Conservation (phyloP, 2,888 invertebrate species). For the Papilio elwesi region DNA sequence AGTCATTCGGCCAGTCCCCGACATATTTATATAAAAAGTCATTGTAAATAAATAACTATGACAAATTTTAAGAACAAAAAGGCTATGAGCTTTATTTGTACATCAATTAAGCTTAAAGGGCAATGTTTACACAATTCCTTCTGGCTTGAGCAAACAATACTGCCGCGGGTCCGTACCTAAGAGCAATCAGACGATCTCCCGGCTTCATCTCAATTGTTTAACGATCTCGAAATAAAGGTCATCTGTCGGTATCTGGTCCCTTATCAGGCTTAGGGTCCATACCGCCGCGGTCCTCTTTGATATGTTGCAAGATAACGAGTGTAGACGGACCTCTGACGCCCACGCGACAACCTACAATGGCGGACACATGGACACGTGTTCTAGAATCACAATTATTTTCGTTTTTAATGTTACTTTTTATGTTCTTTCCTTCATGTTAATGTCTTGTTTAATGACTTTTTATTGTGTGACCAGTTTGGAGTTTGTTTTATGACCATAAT, state of each 20-base stretch:
- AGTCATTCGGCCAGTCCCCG: too few relatives aligned
- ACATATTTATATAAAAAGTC: too few relatives aligned
- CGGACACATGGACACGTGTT: slow-evolving; percentile 10
- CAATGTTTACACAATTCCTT: background rate
- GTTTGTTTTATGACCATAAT: background rate
- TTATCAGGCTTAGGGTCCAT: slow-evolving; percentile 19
- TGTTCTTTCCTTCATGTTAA: background rate
- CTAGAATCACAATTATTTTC: slow-evolving; percentile 1
- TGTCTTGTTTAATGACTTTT: background rate
- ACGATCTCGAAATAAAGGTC: slow-evolving; percentile 15
- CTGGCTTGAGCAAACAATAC: slow-evolving; percentile 3
- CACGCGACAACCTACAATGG: background rate
- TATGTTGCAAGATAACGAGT: slow-evolving; percentile 1
- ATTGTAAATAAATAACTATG: too few relatives aligned
- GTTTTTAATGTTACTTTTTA: slow-evolving; percentile 1
- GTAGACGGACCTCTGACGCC: slow-evolving; percentile 12
- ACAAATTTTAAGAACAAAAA: background rate
- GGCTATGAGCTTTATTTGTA: slow-evolving; percentile 5
- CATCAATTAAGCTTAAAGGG: background rate
- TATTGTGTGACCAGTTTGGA: background rate
- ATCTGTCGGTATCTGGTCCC: slow-evolving; percentile 18
- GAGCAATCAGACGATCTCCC: background rate
- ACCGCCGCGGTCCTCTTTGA: slow-evolving; percentile 26
- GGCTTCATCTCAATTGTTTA: slow-evolving; percentile 24
- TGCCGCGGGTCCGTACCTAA: background rate